Percentiles rank a stretch among this genome's conserved stretches.
phyloP scores from a whole-genome alignment of 92 coral and sea anemone genomes.

The Epizoanthus illoricatus region DNA sequence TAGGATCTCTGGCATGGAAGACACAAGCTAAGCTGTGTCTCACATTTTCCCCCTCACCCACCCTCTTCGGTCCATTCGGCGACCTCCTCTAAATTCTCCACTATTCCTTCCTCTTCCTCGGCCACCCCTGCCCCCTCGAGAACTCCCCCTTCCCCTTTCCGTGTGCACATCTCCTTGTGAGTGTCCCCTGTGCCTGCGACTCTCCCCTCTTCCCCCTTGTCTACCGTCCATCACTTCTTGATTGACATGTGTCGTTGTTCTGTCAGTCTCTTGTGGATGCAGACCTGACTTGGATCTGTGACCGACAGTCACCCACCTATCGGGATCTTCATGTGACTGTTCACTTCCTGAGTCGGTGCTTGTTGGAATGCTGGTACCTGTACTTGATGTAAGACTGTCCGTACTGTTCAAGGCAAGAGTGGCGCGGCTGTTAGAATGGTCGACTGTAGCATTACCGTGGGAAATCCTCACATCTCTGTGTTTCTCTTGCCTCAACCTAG shows the following conservation, averaged over 20 bases:
- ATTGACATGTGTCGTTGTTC: neutral
- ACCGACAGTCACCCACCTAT: conserved; percentile 22
- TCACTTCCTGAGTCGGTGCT: conserved; percentile 18
- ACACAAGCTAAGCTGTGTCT: neutral
- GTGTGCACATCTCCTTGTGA: conserved; percentile 5
- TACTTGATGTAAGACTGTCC: conserved; percentile 10
- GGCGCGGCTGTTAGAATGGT: neutral
- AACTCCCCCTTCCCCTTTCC: conserved; percentile 25
- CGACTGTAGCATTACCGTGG: neutral
- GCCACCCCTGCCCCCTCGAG: conserved; percentile 24
- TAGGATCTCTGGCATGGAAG: too few species aligned
- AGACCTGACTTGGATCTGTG: neutral
- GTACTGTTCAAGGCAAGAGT: conserved; percentile 7
- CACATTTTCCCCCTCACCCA: neutral
- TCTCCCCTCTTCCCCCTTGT: neutral
- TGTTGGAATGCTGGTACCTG: neutral
- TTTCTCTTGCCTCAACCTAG: conserved; percentile 20
- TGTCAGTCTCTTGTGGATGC: conserved; percentile 10
- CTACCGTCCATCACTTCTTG: neutral
- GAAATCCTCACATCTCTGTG: neutral
- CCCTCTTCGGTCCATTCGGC: conserved; percentile 20
- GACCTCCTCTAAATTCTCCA: neutral
- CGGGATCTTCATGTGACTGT: neutral
- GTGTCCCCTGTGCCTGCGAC: neutral
- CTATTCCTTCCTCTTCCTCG: conserved; percentile 21